phyloP scores from a whole-genome alignment of 2,113 vertebrate species.

The Coracopsis vasa region DNA sequence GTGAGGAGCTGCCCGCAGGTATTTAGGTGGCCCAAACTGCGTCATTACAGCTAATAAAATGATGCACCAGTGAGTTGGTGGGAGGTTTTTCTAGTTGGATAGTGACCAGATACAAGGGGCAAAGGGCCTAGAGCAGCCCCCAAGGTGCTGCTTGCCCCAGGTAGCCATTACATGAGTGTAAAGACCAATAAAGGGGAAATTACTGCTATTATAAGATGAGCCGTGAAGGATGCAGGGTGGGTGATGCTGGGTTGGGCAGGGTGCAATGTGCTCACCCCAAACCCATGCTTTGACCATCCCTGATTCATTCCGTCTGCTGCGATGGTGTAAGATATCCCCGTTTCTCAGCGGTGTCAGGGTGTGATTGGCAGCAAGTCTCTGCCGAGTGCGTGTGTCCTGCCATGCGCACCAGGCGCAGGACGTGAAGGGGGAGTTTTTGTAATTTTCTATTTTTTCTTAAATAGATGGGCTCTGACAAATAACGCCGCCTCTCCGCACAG shows the following conservation, averaged over 20 bases:
- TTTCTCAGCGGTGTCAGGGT: not conserved
- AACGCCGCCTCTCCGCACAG: not conserved
- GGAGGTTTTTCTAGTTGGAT: slow-evolving; percentile 48
- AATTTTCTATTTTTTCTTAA: not conserved
- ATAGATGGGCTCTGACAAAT: slow-evolving; percentile 48
- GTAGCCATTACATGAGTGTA: slow-evolving; percentile 50
- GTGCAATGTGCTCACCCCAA: not conserved
- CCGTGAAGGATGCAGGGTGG: not conserved
- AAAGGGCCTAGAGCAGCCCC: slow-evolving; percentile 33
- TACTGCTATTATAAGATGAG: slow-evolving; percentile 1
- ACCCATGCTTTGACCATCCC: slow-evolving; percentile 3
- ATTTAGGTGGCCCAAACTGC: slow-evolving; percentile 39
- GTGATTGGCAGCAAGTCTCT: slow-evolving; percentile 49
- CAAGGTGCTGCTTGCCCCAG: slow-evolving; percentile 21
- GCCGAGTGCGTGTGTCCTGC: not conserved
- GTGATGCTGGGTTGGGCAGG: not conserved
- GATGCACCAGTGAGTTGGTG: slow-evolving; percentile 23
- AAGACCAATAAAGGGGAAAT: slow-evolving; percentile 61
- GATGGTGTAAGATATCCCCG: slow-evolving; percentile 6
- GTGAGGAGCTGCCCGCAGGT: slow-evolving; percentile 6
- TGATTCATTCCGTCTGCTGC: not conserved
- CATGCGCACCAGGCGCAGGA: not conserved
- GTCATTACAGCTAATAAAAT: slow-evolving; percentile 36
- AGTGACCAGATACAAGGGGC: not conserved
- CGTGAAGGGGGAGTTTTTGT: not conserved